Percentiles rank a stretch among this genome's conserved stretches.
Evolutionary conservation across 2,113 vertebrate genomes (phyloP).

Genomic region (Heterocephalus glaber): DNA sequence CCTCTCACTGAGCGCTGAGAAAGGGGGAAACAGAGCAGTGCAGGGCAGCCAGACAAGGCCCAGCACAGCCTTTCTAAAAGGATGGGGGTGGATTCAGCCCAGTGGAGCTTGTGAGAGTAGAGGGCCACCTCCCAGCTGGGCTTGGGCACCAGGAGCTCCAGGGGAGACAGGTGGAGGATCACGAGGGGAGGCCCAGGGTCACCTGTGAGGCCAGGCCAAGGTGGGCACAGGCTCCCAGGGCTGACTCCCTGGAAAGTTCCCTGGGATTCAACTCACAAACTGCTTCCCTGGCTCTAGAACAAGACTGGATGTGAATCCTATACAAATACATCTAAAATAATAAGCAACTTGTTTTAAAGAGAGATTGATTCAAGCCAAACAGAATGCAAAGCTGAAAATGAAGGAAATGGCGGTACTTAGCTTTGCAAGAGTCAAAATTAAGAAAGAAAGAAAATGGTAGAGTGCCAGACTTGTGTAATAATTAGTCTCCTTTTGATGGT

Average conservation of each 20-base stretch:
- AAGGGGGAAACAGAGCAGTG: no score
- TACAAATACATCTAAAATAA: neutral
- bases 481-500: neutral
- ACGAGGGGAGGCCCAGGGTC: no score
- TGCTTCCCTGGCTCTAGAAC: neutral
- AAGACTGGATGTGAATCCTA: neutral
- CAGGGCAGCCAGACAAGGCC: neutral
- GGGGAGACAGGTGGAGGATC: no score
- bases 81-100: neutral
- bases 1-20: accelerated
- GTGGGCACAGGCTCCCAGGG: accelerated
- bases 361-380: neutral
- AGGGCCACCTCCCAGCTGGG: neutral
- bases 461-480: neutral
- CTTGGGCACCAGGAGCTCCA: accelerated
- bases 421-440: neutral
- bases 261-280: neutral
- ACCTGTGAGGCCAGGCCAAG: neutral
- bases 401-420: neutral
- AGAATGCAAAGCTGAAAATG: neutral
- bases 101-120: accelerated
- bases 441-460: neutral
- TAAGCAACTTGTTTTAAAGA: neutral
- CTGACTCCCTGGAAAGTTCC: no score
- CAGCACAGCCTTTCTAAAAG: no score